Evolutionary conservation across 2,113 vertebrate genomes (phyloP).

Genomic region (Vulpes vulpes): DNA sequence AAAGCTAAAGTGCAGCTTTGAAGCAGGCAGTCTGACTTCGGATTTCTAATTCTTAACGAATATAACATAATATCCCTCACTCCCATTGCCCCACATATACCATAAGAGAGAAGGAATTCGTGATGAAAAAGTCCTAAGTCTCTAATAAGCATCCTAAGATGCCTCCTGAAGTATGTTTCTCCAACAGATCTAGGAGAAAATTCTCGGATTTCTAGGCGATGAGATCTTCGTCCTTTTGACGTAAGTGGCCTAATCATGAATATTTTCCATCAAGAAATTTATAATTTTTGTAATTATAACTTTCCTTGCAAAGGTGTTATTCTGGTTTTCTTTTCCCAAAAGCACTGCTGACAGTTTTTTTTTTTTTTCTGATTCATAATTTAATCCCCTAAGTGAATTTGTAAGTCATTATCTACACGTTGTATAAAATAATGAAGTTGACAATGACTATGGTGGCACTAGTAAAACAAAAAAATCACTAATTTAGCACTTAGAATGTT

Average conservation of each 20-base stretch:
- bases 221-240: not conserved
- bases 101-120: not conserved
- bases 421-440: not conserved
- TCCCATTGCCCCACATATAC: not conserved
- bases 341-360: not conserved
- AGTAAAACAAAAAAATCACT: not conserved
- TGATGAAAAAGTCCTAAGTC: not conserved
- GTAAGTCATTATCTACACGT: not conserved
- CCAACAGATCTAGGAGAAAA: not conserved
- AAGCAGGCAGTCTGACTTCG: not conserved
- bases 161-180: not conserved
- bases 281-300: not conserved
- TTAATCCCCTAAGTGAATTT: not conserved
- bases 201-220: not conserved
- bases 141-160: not conserved
- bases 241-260: not conserved
- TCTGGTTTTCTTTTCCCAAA: not conserved
- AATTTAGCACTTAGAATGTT: not conserved
- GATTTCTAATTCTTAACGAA: not conserved
- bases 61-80: accelerated
- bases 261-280: not conserved
- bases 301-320: not conserved
- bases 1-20: not conserved
- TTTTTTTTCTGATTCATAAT: not conserved
- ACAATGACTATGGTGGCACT: not conserved